Percentiles rank a stretch among this genome's conserved stretches.
phyloP scores from a whole-genome alignment of 2,113 vertebrate species.

The Pteronura brasiliensis region DNA sequence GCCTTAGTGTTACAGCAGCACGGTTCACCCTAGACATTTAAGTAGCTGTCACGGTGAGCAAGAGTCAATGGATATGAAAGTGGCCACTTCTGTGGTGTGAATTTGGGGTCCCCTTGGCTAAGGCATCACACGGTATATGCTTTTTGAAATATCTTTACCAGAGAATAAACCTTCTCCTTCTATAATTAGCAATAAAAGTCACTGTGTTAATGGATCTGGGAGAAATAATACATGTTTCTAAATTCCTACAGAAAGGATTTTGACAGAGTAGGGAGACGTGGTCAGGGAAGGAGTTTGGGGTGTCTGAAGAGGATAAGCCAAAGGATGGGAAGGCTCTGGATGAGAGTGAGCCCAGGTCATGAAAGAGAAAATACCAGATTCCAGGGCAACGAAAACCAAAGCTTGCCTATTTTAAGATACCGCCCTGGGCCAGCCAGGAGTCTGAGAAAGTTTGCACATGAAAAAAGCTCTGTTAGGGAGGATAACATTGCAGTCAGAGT shows the following conservation, averaged over 20 bases:
- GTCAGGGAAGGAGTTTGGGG: slow-evolving; percentile 3
- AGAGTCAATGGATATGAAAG: not conserved
- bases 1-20: not conserved
- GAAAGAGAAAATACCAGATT: not conserved
- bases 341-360: not conserved
- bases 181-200: not conserved
- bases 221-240: not conserved
- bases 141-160: not conserved
- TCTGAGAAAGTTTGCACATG: slow-evolving; percentile 54
- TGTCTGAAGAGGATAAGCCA: not conserved
- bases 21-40: not conserved
- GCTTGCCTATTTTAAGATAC: not conserved
- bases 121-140: not conserved
- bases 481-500: not conserved
- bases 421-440: not conserved
- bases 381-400: not conserved
- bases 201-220: not conserved
- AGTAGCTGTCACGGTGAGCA: not conserved
- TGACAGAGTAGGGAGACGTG: not conserved
- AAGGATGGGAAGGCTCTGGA: not conserved
- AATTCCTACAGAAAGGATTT: not conserved
- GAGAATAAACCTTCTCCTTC: not conserved
- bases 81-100: not conserved
- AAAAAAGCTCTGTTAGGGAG: slow-evolving; percentile 24
- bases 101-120: not conserved